Conservation (phyloP, 2,113 vertebrate species). For the Siphamia tubifer region DNA sequence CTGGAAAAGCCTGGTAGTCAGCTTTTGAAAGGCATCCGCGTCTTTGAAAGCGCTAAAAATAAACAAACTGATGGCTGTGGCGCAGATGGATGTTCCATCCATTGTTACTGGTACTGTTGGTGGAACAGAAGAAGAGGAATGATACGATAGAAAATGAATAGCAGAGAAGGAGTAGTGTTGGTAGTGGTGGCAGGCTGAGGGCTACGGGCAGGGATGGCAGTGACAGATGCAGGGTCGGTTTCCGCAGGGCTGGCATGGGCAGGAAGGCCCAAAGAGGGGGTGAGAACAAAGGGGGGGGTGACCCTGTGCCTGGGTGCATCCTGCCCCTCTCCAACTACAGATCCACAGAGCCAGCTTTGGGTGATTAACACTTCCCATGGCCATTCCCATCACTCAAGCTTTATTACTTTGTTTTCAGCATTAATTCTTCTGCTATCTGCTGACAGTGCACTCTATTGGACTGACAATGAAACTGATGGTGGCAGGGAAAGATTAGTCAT, state of each 20-base stretch:
- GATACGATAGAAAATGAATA: conserved; percentile 1
- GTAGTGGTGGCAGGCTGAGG: conserved; percentile 13
- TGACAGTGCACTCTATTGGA: conserved; percentile 65
- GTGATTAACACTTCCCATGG: conserved; percentile 77
- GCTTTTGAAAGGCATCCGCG: conserved; percentile 12
- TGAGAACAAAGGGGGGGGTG: conserved; percentile 73
- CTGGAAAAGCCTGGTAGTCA: conserved; percentile 2
- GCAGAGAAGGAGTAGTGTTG: conserved; percentile 7
- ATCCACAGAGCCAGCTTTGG: conserved; percentile 26
- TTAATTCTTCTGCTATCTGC: conserved; percentile 61
- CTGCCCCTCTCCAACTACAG: conserved; percentile 55
- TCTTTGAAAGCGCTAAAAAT: conserved; percentile 22
- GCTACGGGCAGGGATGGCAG: conserved; percentile 46
- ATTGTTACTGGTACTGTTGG: conserved; percentile 32
- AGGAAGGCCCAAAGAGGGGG: conserved; percentile 71
- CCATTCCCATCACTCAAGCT: conserved; percentile 63
- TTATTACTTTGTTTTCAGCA: conserved; percentile 79
- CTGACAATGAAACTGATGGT: conserved; percentile 30
- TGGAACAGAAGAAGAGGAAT: conserved; percentile 21
- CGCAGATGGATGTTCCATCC: conserved; percentile 34
- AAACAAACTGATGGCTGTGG: conserved; percentile 10
- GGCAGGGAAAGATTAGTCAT: neutral
- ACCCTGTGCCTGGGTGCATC: conserved; percentile 72
- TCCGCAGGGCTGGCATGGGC: conserved; percentile 73
- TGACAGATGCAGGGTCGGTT: conserved; percentile 68